phyloP scores from a whole-genome alignment of 2,797 vertebrate species.

The Odontamblyopus lacepedii region DNA sequence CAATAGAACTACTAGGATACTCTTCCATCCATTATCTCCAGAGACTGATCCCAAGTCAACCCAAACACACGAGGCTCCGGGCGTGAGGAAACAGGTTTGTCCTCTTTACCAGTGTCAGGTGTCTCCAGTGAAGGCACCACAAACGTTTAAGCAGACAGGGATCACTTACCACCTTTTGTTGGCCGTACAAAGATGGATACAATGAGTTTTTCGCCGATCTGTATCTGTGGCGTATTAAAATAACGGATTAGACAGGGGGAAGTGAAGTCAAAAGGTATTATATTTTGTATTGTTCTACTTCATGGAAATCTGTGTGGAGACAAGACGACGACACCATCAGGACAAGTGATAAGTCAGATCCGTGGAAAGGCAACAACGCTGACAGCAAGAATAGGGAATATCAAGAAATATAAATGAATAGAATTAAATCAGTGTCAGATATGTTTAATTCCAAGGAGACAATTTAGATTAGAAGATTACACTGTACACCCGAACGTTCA shows the following conservation, averaged over 20 bases:
- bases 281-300: too few species aligned
- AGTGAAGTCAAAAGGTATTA: background rate
- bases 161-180: constrained; percentile 44
- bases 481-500: too few species aligned
- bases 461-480: background rate
- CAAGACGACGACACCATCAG: too few species aligned
- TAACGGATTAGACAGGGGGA: background rate
- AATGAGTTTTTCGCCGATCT: constrained; percentile 21
- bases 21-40: constrained; percentile 13
- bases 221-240: background rate
- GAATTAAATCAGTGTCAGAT: background rate
- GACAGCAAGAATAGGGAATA: too few species aligned
- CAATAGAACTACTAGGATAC: constrained; percentile 29
- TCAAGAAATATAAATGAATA: too few species aligned
- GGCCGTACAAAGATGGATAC: constrained; percentile 22
- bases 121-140: constrained; percentile 16
- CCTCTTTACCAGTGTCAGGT: constrained; percentile 42
- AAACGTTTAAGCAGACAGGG: constrained; percentile 2
- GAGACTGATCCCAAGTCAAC: constrained; percentile 11
- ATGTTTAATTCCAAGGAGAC: background rate
- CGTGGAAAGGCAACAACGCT: too few species aligned
- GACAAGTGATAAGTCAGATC: too few species aligned
- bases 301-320: too few species aligned
- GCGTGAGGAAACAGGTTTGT: constrained; percentile 44
- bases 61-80: constrained; percentile 13